phyloP scores from a whole-genome alignment of 1,140 invertebrate species.

The Zaprionus inermis region DNA sequence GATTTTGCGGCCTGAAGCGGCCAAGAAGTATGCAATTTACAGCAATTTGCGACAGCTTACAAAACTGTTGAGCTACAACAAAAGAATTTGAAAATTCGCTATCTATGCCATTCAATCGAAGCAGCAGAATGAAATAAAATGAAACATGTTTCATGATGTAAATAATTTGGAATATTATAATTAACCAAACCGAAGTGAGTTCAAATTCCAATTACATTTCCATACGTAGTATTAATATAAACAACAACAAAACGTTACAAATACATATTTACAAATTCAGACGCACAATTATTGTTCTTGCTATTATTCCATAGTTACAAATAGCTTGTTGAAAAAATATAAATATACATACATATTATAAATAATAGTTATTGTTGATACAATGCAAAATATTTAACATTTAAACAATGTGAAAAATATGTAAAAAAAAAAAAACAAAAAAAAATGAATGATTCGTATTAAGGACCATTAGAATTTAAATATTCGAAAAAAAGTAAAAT shows the following conservation, averaged over 20 bases:
- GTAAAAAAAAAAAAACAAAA: constrained; percentile 9
- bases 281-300: constrained; percentile 17
- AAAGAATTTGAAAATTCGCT: constrained; percentile 61
- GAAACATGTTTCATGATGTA: constrained; percentile 68
- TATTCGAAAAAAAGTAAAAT: constrained; percentile 13
- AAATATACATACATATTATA: not conserved
- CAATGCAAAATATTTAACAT: constrained; percentile 30
- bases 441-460: constrained; percentile 12
- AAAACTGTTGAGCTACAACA: constrained; percentile 42
- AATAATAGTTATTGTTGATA: not conserved
- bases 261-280: not conserved
- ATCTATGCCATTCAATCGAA: constrained; percentile 26
- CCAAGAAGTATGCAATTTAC: constrained; percentile 61
- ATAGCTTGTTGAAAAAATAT: constrained; percentile 1
- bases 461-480: constrained; percentile 26
- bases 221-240: constrained; percentile 54
- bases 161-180: constrained; percentile 71
- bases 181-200: constrained; percentile 71
- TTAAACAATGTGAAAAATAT: constrained; percentile 2
- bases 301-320: constrained; percentile 29
- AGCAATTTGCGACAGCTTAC: constrained; percentile 29
- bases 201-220: constrained; percentile 73
- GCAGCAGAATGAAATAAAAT: constrained; percentile 35
- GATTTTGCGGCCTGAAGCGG: constrained; percentile 66
- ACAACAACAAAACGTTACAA: constrained; percentile 15